A percentile compares a stretch with the other conserved stretches of the same genome.
These are phyloP conservation scores for Peromyscus californicus DNA, from an alignment of 2,113 vertebrate species.

Conservation along the genomic window DNA sequence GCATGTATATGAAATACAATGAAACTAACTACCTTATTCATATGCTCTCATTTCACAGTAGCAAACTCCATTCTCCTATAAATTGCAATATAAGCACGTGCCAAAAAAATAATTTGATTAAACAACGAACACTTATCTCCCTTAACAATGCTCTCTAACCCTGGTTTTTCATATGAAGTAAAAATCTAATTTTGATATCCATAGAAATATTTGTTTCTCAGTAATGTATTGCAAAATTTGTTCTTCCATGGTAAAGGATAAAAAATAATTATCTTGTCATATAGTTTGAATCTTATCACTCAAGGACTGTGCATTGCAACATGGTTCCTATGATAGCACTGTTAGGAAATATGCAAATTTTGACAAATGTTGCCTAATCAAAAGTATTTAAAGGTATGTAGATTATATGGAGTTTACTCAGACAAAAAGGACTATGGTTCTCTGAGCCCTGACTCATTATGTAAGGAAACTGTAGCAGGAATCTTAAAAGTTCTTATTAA, in stretches of 20 bases:
- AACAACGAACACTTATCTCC: background rate
- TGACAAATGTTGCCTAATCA: background rate
- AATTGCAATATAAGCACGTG: background rate
- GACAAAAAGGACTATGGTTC: too few species aligned
- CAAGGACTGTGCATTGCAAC: background rate
- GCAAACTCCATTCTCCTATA: background rate
- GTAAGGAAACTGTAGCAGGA: too few species aligned
- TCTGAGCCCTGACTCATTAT: background rate
- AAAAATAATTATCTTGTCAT: background rate
- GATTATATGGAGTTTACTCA: background rate
- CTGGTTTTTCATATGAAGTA: background rate
- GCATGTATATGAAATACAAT: background rate
- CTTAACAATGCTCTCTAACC: background rate
- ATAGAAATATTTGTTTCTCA: background rate
- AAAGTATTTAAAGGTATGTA: background rate
- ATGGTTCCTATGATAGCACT: background rate
- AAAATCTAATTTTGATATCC: background rate
- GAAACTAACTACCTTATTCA: background rate
- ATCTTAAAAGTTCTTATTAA: too few species aligned
- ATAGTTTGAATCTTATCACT: background rate
- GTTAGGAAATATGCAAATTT: background rate
- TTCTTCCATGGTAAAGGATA: background rate
- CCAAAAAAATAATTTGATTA: background rate
- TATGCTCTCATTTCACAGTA: background rate
- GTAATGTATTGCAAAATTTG: background rate